Evolutionary conservation across 1,140 invertebrate species (phyloP), one percentile per base, ranked within the genome.

Genomic region (Cydia strobilella): DNA sequence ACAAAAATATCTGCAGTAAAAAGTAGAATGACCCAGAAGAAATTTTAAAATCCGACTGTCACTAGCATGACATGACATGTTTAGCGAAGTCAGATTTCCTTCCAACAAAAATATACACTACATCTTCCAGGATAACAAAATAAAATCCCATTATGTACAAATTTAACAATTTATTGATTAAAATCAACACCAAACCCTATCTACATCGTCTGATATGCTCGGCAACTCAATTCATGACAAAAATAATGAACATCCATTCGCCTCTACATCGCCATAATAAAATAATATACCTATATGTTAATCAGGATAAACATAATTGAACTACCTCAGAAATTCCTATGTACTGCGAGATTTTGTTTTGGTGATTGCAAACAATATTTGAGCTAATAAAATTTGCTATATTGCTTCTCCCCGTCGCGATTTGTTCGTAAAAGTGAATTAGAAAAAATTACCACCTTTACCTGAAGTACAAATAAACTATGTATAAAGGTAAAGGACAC

Each of bases 121-220:
- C 6, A 35, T 35, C 23, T 13, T 69, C 23, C 20, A 59, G n/a
- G 59, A 1, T 63, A 74, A 77, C 39, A 79, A 85, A 85, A 82
- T 78, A 84, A 87, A 87, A 79, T 75, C 63, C 25, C 20, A 35
- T 77, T 77, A 69, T 76, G 23, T 87, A 90, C 79, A 87, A 90
- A 89, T 88, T 89, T 90, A 90, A 90, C 86, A 90, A 89, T 88
- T 87, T 88, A 85, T 85, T 88, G 84, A 79, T 82, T 80, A 77
- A 85, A 81, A 80, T 88, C 83, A 85, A 87, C 86, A 88, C 86
- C 86, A 85, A 88, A 86, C 77, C 79, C 87, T 88, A 90, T 85
- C 83, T 84, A 87, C 84, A 84, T 85, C 79, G 71, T 79, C 39
- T 88, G 87, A 89, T 90, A 90, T 90, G 88, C 80, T 82, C 84